Base-by-base conservation (phyloP, 2,888 invertebrate species). In the Drosophila mulleri region DNA sequence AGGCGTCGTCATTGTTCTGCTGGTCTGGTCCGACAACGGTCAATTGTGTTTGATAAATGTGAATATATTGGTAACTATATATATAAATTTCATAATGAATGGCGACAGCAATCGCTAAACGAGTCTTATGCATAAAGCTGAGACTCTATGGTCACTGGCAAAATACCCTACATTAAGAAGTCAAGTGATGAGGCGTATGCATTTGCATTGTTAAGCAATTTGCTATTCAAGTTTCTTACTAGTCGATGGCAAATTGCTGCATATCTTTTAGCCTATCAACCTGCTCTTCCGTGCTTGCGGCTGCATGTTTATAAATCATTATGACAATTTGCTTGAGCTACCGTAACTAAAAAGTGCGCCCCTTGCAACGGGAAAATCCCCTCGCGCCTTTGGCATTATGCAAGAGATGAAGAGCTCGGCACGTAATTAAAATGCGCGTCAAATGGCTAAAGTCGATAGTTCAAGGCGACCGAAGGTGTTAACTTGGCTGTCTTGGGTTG, bases 241-340 rank as follows among this genome's bases (percentile, higher is more conserved):
- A 12, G 23, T 7, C 9, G 37, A 8, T 16, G 20, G 18, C 14
- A 39, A 42, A 18, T 48, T 16, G 48, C n/a, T 57, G 61, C n/a
- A 29, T 65, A 61, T 41, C 23, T 62, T 2, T 0, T 8, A 42
- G 75, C 69, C 37, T 1, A 37, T 42, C 39, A 61, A 18, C 4
- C 12, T n/a, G 37, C n/a, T 42, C 66, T 18, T 14, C 44, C 44
- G 20, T 53, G 42, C 32, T 45, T 70, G 42, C 41, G 47, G 12
- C 26, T 68, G 75, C 58, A 67, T 83, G 76, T 60, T 67, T 71
- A 75, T 83, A 76, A 84, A 86, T 84, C 89, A 88, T 84, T 72
- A 76, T 73, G 71, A 81, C 67, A 83, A 86, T 83, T 80, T 60
- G 53, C 61, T 67, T 76, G 78, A 56, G 89, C 84, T 84, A 84